Evolutionary conservation across 2,888 invertebrate genomes (phyloP), one percentile per base, ranked within the genome.

Genomic region (Conchocele bisecta): DNA sequence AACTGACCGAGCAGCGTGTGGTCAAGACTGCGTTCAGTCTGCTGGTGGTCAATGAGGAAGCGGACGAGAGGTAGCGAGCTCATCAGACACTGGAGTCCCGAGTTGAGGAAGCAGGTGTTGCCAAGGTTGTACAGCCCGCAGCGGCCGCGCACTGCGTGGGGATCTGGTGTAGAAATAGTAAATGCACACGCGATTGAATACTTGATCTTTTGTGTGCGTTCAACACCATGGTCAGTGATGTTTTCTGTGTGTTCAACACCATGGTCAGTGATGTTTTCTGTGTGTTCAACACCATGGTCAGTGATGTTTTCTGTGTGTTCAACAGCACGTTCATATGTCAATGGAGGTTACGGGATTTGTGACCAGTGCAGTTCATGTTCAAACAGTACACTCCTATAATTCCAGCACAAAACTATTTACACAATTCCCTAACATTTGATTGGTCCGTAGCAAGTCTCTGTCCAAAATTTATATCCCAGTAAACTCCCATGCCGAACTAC

Each of bases 31-130:
- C 75, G 70, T 0, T 73, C 76, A 50, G 76, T 72, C 11, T 72
- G 66, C 48, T 86, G 81, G 46, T 82, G 72, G 26, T 89, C 85
- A 50, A 93, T 88, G 83, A 94, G 93, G 85, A 92, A 93, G 80
- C 91, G 91, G 51, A 93, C 90, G 11, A 94, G 91, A 7, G 93
- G 91, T 2, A 93, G 92, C 31, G 93, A 96, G 93, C 95, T 95
- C 58, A 95, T 94, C 51, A 97, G 92, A 1, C 96, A 95, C 90
- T 97, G 97, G 64, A 96, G 92, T 1, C 96, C 95, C 87, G 96
- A 95, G 91, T 97, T 97, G 95, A 97, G 95, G 85, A 96, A 97
- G 89, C 97, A 97, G 0, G 96, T 96, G 87, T 96, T 97, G 24
- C 97, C 96, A 35, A 96, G 92, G 92, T 97, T 97, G 44, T 94